Percentiles rank a stretch among this genome's conserved stretches.
Evolutionary conservation across 2,888 invertebrate species (phyloP).

Genomic region (Mythimna vitellina): DNA sequence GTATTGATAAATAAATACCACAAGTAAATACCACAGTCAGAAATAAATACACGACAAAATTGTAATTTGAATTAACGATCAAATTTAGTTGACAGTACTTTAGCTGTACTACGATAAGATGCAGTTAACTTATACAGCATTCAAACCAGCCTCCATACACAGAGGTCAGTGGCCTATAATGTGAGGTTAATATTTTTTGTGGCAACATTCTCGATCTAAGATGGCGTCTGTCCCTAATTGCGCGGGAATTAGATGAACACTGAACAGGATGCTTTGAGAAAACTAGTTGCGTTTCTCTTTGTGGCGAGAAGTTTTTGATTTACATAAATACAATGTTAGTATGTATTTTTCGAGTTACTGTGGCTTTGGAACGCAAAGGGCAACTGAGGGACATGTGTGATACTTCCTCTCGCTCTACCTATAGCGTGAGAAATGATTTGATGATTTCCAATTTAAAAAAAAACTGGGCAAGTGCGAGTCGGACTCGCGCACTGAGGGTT

Average conservation of each 20-base stretch:
- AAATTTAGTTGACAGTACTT: not conserved
- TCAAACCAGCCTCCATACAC: slow-evolving; percentile 21
- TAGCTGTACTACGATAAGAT: not conserved
- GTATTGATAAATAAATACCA: no score
- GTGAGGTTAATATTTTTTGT: slow-evolving; percentile 58
- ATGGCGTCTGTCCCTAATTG: slow-evolving; percentile 55
- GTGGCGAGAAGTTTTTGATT: not conserved
- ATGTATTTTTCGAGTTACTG: no score
- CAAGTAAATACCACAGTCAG: no score
- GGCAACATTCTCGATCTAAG: slow-evolving; percentile 53
- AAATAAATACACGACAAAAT: not conserved
- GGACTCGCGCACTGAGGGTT: no score
- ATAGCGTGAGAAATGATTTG: no score
- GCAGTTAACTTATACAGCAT: slow-evolving; percentile 26
- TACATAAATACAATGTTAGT: not conserved
- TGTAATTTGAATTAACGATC: not conserved
- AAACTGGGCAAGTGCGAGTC: no score
- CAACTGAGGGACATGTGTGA: no score
- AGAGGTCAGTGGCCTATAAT: slow-evolving; percentile 52
- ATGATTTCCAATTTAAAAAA: no score
- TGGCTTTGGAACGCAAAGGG: no score
- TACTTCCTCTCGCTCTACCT: no score
- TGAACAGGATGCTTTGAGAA: slow-evolving; percentile 22
- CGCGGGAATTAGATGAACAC: slow-evolving; percentile 42
- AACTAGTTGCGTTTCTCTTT: not conserved